Evolutionary conservation across 2,888 invertebrate genomes (phyloP).

Genomic region (Sesia apiformis): DNA sequence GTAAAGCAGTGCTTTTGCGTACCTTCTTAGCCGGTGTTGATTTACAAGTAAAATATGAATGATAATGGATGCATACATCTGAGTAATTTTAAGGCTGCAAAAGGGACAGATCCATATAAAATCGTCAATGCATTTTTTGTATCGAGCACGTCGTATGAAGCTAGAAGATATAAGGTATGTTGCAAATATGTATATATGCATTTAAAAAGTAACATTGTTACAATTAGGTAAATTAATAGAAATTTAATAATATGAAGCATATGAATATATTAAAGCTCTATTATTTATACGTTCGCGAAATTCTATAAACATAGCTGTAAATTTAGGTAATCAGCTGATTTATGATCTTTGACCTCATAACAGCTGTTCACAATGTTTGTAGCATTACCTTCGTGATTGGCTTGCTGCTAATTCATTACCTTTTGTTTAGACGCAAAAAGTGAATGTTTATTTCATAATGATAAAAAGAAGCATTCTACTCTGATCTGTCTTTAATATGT

Average conservation of each 20-base stretch:
- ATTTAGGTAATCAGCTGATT: conserved; percentile 53
- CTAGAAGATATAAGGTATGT: conserved; percentile 86
- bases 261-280: neutral
- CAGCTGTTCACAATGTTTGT: conserved; percentile 38
- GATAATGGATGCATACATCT: conserved; percentile 86
- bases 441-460: too few relatives aligned
- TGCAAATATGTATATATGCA: neutral
- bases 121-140: conserved; percentile 92
- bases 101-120: conserved; percentile 82
- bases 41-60: conserved; percentile 69
- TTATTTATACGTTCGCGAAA: neutral
- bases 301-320: neutral
- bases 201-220: too few relatives aligned
- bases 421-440: too few relatives aligned
- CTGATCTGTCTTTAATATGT: too few relatives aligned
- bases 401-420: too few relatives aligned
- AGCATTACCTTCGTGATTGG: neutral
- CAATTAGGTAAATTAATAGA: too few relatives aligned
- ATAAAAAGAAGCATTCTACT: too few relatives aligned
- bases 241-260: too few relatives aligned
- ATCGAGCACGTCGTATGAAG: conserved; percentile 85
- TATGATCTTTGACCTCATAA: conserved; percentile 54
- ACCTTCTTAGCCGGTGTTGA: neutral
- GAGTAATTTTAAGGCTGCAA: conserved; percentile 84
- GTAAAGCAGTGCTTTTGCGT: neutral